Evolutionary conservation across 92 coral and sea anemone genomes (phyloP).

Genomic region (Umimayanthus kanabou): DNA sequence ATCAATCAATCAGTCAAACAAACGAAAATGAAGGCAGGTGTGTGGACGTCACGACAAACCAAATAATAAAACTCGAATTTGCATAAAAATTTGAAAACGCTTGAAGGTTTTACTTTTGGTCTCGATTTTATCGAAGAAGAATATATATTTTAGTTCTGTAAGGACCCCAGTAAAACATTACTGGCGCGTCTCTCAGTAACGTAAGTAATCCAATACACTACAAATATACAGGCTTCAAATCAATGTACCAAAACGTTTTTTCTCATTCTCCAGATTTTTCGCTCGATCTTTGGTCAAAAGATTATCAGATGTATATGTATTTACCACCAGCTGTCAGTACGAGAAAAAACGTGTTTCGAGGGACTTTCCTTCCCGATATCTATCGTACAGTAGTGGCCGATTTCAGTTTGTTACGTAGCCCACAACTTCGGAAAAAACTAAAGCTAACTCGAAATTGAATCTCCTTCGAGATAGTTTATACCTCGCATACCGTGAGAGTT

Average conservation of each 20-base stretch:
- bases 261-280: background rate
- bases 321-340: conserved; percentile 37
- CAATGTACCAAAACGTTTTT: background rate
- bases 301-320: background rate
- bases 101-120: background rate
- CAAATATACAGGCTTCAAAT: too few species aligned
- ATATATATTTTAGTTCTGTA: background rate
- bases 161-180: background rate
- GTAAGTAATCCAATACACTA: background rate
- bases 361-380: background rate
- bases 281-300: conserved; percentile 3
- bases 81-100: conserved; percentile 10
- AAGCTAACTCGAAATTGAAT: background rate
- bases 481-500: background rate
- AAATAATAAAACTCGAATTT: conserved; percentile 21
- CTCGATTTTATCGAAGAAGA: background rate
- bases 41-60: background rate
- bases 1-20: conserved; percentile 16
- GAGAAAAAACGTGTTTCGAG: conserved; percentile 13
- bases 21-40: conserved; percentile 31
- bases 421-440: background rate
- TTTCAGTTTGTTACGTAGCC: background rate
- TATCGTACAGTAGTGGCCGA: background rate
- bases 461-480: background rate
- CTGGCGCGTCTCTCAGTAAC: background rate